Percentiles rank a stretch among this genome's conserved stretches.
Conservation (phyloP, 2,797 vertebrate species). For the Cryptoprocta ferox region DNA sequence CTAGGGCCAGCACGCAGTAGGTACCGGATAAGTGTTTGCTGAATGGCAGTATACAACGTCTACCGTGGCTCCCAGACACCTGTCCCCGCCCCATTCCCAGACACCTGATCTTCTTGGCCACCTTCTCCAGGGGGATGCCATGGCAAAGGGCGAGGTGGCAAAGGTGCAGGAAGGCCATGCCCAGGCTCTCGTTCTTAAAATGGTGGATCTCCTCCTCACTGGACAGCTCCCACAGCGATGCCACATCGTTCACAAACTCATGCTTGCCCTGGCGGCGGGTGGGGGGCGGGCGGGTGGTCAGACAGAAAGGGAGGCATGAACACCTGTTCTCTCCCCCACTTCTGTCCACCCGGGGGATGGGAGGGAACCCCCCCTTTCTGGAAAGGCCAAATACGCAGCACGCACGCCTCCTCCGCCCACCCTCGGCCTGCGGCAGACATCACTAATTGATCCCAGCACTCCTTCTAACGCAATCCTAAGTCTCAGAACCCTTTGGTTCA, state of each 20-base stretch:
- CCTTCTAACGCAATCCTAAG: not conserved
- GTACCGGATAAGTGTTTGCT: not conserved
- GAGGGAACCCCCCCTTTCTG: not conserved
- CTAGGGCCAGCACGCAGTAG: not conserved
- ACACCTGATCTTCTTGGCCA: conserved; percentile 91
- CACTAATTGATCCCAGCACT: not conserved
- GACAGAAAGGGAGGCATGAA: not conserved
- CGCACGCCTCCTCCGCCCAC: no score
- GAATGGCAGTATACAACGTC: not conserved
- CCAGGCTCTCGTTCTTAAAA: conserved; percentile 95
- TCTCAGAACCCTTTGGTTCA: not conserved
- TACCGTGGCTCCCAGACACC: not conserved
- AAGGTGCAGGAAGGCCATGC: conserved; percentile 96
- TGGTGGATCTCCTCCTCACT: conserved; percentile 88
- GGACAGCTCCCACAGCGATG: conserved; percentile 86
- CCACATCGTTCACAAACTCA: conserved; percentile 94
- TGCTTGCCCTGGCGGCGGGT: conserved; percentile 91
- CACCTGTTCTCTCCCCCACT: not conserved
- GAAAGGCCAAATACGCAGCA: not conserved
- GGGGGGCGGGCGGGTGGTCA: not conserved
- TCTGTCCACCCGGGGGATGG: not conserved
- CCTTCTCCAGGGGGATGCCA: conserved; percentile 89
- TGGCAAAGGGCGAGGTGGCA: conserved; percentile 89
- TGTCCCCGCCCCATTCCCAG: not conserved
- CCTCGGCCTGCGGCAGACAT: not conserved